Evolutionary conservation across 2,888 invertebrate species (phyloP), one percentile per base, ranked within the genome.

Genomic region (Ophioninae sp.): DNA sequence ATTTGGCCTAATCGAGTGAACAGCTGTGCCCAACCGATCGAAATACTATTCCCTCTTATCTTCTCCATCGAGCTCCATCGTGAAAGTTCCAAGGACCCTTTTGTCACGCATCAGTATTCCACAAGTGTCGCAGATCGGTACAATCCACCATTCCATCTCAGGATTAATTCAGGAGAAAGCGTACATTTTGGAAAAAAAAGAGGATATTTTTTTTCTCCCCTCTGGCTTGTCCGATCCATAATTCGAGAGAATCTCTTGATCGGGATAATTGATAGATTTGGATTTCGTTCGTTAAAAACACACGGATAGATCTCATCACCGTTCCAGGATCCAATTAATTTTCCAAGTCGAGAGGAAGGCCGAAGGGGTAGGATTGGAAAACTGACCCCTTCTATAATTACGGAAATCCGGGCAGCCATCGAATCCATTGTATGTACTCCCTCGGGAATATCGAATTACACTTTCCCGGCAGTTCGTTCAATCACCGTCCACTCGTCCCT

Each of bases 401-500:
- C 81, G 78, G 72, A 80, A 83, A 81, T 81, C 81, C 86, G 68
- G 73, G 75, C 6, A n/a, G 30, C 59, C 80, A 74, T 85, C 74
- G 78, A 75, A 70, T 82, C 79, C 69, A 80, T 82, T 85, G 82
- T 86, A 82, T 79, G 79, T 79, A 69, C 72, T 79, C 83, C 81
- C 79, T 76, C 62, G 67, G 76, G 82, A 86, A 87, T 87, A 87
- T 87, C 85, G 84, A 85, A 86, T 87, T 87, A 87, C 86, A 84
- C 85, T 86, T 87, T 85, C 74, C 39, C 74, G 70, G 81, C 57
- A 79, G 74, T 65, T 67, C 70, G 78, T 69, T 70, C 81, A 84
- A 84, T 84, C 83, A 75, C 56, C 59, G 39, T 61, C 79, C 67
- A 67, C 67, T 74, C 70, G 77, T 50, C 44, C n/a, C 50, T 50